Evolutionary conservation across 1,140 invertebrate genomes (phyloP).

Genomic region (Caenorhabditis latens): DNA sequence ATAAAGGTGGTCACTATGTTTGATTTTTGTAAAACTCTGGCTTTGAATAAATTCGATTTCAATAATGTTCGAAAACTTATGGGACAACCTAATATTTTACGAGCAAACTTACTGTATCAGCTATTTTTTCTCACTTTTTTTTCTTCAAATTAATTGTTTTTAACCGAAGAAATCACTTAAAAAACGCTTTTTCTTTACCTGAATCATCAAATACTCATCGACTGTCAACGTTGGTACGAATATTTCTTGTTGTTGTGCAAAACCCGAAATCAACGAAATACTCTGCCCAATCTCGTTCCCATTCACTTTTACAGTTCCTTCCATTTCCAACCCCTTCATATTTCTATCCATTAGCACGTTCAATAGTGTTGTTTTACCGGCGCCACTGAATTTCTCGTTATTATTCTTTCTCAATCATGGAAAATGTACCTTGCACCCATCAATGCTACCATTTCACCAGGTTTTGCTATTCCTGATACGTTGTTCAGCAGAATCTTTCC

Average conservation of each 20-base stretch:
- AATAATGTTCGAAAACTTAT: too few species aligned
- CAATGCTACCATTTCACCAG: slow-evolving; percentile 1
- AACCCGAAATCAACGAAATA: slow-evolving; percentile 80
- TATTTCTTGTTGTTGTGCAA: slow-evolving; percentile 81
- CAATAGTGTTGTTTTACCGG: background rate
- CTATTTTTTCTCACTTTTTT: too few species aligned
- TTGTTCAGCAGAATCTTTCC: background rate
- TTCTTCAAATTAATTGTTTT: too few species aligned
- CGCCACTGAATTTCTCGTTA: background rate
- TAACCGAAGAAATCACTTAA: too few species aligned
- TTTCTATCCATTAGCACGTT: slow-evolving; percentile 42
- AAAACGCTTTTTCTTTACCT: slow-evolving; percentile 70
- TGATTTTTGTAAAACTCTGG: too few species aligned
- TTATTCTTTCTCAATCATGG: background rate
- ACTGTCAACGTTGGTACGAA: slow-evolving; percentile 81
- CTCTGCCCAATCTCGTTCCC: slow-evolving; percentile 24
- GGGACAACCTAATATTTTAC: too few species aligned
- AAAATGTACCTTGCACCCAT: background rate
- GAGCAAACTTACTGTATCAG: too few species aligned
- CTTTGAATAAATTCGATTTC: too few species aligned
- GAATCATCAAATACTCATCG: slow-evolving; percentile 80
- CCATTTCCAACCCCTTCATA: slow-evolving; percentile 17
- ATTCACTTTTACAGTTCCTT: slow-evolving; percentile 17
- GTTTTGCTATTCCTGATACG: slow-evolving; percentile 12
- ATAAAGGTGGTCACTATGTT: too few species aligned